A percentile compares a stretch with the other conserved stretches of the same genome.
These are phyloP conservation scores for Oreochromis grahami DNA, from an alignment of 2,797 vertebrate species.

Conservation along the genomic window DNA sequence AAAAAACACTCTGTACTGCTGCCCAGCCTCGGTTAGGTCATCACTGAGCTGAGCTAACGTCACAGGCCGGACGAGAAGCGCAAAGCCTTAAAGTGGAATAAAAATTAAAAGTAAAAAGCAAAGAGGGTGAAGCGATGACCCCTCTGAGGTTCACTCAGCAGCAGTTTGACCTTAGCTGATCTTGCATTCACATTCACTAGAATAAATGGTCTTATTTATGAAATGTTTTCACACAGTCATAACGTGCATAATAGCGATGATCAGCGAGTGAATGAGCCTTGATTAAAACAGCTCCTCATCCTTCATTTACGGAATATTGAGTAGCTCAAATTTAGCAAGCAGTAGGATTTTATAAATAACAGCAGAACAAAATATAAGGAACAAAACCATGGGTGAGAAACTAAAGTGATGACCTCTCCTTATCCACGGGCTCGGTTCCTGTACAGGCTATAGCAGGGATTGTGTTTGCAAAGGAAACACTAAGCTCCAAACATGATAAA, in stretches of 20 bases:
- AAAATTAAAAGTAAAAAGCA: not conserved
- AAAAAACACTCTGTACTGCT: not conserved
- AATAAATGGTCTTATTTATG: not conserved
- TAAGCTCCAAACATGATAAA: not conserved
- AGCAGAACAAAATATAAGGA: not conserved
- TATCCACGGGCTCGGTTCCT: not conserved
- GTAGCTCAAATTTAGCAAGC: not conserved
- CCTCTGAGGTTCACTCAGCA: not conserved
- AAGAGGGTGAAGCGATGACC: not conserved
- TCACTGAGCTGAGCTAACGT: conserved; percentile 39
- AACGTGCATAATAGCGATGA: not conserved
- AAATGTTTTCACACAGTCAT: not conserved
- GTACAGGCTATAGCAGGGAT: conserved; percentile 14
- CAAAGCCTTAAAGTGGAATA: not conserved
- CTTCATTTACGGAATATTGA: not conserved
- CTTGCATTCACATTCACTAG: not conserved
- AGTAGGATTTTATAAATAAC: conserved; percentile 51
- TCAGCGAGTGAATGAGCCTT: not conserved
- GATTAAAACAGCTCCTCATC: not conserved
- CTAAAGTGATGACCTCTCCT: conserved; percentile 25
- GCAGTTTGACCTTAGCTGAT: not conserved
- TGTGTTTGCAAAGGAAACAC: not conserved
- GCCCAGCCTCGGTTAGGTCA: conserved; percentile 41
- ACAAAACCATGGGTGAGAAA: not conserved
- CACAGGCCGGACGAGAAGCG: conserved; percentile 35